These are phyloP conservation scores for Cryptoblepharus egeriae DNA, from an alignment of 2,797 vertebrate species.

Conservation along the genomic window DNA sequence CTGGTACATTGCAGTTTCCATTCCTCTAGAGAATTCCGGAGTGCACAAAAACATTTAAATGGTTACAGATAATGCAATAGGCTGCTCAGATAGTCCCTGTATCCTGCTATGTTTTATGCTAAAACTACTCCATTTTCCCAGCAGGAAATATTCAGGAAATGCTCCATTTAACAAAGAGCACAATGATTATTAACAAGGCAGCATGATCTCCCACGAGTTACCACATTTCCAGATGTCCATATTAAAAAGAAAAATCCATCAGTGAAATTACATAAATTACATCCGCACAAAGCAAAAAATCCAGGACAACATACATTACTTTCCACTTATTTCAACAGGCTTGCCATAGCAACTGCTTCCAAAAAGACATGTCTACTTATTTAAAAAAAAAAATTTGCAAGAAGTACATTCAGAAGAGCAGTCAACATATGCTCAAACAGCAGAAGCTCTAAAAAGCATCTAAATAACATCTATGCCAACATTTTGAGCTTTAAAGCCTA, in stretches of 20 bases:
- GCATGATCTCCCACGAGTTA: constrained; percentile 20
- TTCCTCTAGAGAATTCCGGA: constrained; percentile 27
- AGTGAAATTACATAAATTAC: constrained; percentile 7
- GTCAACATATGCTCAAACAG: neutral
- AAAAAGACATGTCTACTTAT: neutral
- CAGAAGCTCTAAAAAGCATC: neutral
- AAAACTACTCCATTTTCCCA: constrained; percentile 23
- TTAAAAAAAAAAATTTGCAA: neutral
- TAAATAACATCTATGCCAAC: neutral
- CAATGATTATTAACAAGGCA: constrained; percentile 25
- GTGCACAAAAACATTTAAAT: constrained; percentile 14
- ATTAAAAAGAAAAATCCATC: neutral
- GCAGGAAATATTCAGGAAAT: constrained; percentile 22
- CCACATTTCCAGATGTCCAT: constrained; percentile 9
- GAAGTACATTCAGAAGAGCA: neutral
- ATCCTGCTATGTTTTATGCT: constrained; percentile 1
- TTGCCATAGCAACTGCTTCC: neutral
- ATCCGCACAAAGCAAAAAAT: neutral
- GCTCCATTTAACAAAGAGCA: constrained; percentile 29
- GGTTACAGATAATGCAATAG: constrained; percentile 19
- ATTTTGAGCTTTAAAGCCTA: neutral
- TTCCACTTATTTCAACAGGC: neutral
- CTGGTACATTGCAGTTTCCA: neutral
- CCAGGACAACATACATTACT: neutral
- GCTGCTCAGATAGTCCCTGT: neutral